phyloP scores from a whole-genome alignment of 2,888 invertebrate genomes.

The Drosophila eohydei region DNA sequence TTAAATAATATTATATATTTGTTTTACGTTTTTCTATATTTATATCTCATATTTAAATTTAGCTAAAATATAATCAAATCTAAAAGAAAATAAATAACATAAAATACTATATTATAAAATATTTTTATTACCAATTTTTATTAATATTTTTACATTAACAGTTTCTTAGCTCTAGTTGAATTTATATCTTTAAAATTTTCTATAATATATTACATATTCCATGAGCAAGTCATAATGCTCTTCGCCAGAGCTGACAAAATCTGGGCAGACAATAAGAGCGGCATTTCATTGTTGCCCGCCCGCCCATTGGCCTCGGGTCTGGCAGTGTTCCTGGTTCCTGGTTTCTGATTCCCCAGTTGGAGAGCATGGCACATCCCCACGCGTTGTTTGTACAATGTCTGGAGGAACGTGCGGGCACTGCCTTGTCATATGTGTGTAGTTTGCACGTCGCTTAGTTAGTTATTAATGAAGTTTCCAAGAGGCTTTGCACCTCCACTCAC shows the following conservation, averaged over 20 bases:
- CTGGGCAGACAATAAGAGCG: slow-evolving; percentile 49
- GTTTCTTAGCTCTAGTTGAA: too few species aligned
- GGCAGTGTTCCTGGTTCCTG: slow-evolving; percentile 23
- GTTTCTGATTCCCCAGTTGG: slow-evolving; percentile 2
- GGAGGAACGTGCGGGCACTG: slow-evolving; percentile 49
- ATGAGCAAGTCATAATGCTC: background rate
- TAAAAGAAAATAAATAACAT: too few species aligned
- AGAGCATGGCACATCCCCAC: slow-evolving; percentile 16
- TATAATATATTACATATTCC: background rate
- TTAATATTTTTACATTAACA: too few species aligned
- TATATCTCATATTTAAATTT: too few species aligned
- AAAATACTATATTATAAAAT: too few species aligned
- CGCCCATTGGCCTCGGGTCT: slow-evolving; percentile 14
- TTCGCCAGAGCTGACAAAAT: slow-evolving; percentile 9
- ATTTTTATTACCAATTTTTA: too few species aligned
- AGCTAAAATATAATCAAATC: too few species aligned
- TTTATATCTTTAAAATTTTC: too few species aligned
- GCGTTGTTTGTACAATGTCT: slow-evolving; percentile 27
- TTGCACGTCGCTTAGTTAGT: slow-evolving; percentile 65
- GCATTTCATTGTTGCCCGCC: slow-evolving; percentile 39
- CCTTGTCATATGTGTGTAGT: slow-evolving; percentile 60
- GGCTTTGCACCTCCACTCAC: slow-evolving; percentile 47
- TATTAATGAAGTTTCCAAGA: slow-evolving; percentile 75
- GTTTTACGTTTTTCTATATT: too few species aligned
- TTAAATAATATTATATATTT: too few species aligned